phyloP scores from a whole-genome alignment of 2,888 invertebrate genomes.

The Orthosia cruda region DNA sequence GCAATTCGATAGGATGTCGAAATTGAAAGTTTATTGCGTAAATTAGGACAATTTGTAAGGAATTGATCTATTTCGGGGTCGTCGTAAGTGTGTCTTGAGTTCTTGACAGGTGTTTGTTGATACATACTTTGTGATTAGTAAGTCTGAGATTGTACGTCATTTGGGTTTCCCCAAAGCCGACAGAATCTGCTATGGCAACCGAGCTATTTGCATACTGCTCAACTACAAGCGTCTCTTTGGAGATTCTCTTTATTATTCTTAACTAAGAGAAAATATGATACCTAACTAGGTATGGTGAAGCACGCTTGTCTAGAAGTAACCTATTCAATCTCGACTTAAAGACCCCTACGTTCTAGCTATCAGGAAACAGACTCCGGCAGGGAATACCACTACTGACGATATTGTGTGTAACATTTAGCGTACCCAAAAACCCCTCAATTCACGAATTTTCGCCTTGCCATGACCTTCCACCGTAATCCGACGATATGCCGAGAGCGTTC shows the following conservation, averaged over 20 bases:
- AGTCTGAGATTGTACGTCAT: not conserved
- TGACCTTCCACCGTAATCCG: slow-evolving; percentile 49
- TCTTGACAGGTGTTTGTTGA: slow-evolving; percentile 3
- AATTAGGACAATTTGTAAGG: slow-evolving; percentile 44
- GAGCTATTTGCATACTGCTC: slow-evolving; percentile 2
- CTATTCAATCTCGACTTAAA: too few relatives aligned
- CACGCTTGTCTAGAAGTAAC: too few relatives aligned
- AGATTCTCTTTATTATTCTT: not conserved
- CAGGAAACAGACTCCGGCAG: too few relatives aligned
- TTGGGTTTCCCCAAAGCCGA: slow-evolving; percentile 24
- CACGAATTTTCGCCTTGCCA: not conserved
- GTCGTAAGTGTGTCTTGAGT: not conserved
- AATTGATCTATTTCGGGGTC: slow-evolving; percentile 30
- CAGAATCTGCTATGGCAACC: slow-evolving; percentile 10
- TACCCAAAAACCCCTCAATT: not conserved
- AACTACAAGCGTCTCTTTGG: not conserved
- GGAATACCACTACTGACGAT: too few relatives aligned
- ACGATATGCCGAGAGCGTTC: slow-evolving; percentile 31
- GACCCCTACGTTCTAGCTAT: too few relatives aligned
- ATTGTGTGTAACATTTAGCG: too few relatives aligned
- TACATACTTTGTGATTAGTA: slow-evolving; percentile 16
- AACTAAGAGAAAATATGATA: too few relatives aligned
- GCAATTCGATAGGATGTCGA: slow-evolving; percentile 31
- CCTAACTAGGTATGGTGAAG: too few relatives aligned
- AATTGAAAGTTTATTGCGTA: slow-evolving; percentile 49